Evolutionary conservation across 2,113 vertebrate species (phyloP).

Genomic region (Tamias sibiricus): DNA sequence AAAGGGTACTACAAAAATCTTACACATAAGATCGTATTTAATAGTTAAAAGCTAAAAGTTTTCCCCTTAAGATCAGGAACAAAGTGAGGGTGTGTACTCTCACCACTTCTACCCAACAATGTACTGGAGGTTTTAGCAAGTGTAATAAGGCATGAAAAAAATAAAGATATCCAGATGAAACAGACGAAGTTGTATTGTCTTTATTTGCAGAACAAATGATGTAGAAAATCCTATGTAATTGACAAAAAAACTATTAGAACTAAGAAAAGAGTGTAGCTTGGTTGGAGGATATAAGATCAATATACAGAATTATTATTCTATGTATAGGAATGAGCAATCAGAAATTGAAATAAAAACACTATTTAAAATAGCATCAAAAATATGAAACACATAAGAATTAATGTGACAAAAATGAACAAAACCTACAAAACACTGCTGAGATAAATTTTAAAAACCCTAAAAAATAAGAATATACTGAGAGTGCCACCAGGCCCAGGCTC

Average conservation of each 20-base stretch:
- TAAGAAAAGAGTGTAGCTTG: neutral
- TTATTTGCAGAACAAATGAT: neutral
- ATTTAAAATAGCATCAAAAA: neutral
- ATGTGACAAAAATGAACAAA: neutral
- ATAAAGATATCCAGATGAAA: neutral
- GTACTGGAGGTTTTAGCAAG: too few relatives aligned
- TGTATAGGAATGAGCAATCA: neutral
- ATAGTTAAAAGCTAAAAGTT: neutral
- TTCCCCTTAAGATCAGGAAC: neutral
- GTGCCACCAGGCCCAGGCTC: too few relatives aligned
- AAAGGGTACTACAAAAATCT: neutral
- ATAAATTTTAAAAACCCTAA: too few relatives aligned
- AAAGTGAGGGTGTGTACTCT: too few relatives aligned
- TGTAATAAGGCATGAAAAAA: too few relatives aligned
- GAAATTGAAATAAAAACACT: neutral
- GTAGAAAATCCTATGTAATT: neutral
- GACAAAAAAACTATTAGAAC: neutral
- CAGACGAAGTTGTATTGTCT: neutral
- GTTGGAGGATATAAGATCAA: neutral
- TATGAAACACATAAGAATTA: neutral
- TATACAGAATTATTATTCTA: neutral
- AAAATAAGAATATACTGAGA: too few relatives aligned
- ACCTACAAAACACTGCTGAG: neutral
- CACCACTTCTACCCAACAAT: too few relatives aligned
- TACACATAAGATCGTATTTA: neutral